Percentiles rank a stretch among this genome's conserved stretches.
These are phyloP conservation scores for Sapayoa aenigma DNA, from an alignment of 2,113 vertebrate species.

Conservation along the genomic window DNA sequence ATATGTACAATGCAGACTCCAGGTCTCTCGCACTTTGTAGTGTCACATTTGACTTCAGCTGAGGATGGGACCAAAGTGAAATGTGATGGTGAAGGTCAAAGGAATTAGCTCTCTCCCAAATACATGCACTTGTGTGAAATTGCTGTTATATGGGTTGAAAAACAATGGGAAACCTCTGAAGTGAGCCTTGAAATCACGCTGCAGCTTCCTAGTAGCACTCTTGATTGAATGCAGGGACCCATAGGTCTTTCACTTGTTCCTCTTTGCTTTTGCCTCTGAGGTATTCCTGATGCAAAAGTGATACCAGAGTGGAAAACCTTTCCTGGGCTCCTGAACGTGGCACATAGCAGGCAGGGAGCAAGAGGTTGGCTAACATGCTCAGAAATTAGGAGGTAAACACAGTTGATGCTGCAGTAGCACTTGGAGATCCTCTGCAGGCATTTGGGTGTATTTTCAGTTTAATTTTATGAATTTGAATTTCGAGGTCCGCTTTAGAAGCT, in stretches of 20 bases:
- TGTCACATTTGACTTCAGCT: not conserved
- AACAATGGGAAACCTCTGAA: not conserved
- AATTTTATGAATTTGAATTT: not conserved
- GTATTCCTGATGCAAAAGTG: not conserved
- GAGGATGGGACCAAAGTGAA: not conserved
- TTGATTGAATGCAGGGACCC: not conserved
- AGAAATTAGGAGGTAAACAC: not conserved
- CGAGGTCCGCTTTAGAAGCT: not conserved
- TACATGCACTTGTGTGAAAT: not conserved
- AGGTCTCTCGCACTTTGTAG: not conserved
- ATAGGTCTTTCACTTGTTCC: not conserved
- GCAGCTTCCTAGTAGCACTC: not conserved
- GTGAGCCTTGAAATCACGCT: not conserved
- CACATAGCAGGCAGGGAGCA: not conserved
- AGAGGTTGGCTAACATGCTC: not conserved
- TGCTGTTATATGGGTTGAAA: not conserved
- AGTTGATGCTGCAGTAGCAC: not conserved
- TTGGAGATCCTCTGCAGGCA: not conserved
- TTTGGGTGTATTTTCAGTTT: not conserved
- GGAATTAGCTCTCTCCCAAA: not conserved
- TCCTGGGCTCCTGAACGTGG: not conserved
- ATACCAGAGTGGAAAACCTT: not conserved
- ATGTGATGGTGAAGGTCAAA: not conserved
- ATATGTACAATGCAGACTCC: not conserved
- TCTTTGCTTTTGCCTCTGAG: not conserved